Percentiles rank a stretch among this genome's conserved stretches.
phyloP scores from a whole-genome alignment of 2,113 vertebrate genomes.

The Chaetura pelagica region DNA sequence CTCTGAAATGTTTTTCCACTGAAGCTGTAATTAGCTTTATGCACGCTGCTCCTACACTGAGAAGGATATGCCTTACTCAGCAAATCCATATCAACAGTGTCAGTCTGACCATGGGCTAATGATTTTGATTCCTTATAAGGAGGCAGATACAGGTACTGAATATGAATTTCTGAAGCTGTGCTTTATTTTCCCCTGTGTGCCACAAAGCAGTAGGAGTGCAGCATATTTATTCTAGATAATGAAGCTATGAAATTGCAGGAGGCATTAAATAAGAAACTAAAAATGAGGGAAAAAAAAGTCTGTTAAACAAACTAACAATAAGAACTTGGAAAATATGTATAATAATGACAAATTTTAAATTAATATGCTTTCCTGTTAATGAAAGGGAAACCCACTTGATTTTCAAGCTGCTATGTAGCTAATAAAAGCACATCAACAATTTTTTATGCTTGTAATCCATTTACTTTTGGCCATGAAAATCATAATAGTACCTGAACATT shows the following conservation, averaged over 20 bases:
- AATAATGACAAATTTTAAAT: background rate
- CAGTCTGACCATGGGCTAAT: background rate
- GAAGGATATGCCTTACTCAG: background rate
- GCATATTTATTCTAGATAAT: slow-evolving; percentile 35
- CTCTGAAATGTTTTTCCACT: background rate
- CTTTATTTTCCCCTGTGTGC: slow-evolving; percentile 1
- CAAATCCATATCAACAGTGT: background rate
- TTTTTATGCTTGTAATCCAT: background rate
- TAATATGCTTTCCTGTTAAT: background rate
- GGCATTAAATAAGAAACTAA: slow-evolving; percentile 9
- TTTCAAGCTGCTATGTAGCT: background rate
- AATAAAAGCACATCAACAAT: background rate
- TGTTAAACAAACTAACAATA: background rate
- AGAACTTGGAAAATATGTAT: background rate
- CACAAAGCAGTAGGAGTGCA: background rate
- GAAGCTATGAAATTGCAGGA: slow-evolving; percentile 28
- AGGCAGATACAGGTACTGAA: background rate
- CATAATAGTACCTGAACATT: background rate
- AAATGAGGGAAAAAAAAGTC: background rate
- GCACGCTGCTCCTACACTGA: background rate
- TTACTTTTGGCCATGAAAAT: background rate
- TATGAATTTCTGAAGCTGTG: slow-evolving; percentile 3
- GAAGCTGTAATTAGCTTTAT: background rate
- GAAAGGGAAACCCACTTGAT: background rate
- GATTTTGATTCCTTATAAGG: background rate